phyloP scores from a whole-genome alignment of 2,797 vertebrate genomes.

The Tadarida brasiliensis region DNA sequence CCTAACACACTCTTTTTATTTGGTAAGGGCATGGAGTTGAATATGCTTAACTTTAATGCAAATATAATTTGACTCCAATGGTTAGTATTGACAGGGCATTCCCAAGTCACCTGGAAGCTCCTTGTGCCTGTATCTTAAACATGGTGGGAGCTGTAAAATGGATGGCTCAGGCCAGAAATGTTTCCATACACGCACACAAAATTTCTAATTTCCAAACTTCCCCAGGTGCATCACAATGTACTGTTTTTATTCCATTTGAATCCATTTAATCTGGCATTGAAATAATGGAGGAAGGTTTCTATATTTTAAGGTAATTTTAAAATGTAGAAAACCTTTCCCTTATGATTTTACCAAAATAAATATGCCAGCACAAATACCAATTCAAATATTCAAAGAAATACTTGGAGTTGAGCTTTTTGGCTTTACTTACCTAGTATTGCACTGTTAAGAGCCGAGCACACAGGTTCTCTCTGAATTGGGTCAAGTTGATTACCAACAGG shows the following conservation, averaged over 20 bases:
- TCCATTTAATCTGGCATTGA: not conserved
- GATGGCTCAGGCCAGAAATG: not conserved
- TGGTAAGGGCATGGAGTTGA: not conserved
- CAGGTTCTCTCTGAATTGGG: conserved; percentile 98
- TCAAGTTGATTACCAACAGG: conserved; percentile 98
- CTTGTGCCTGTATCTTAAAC: not conserved
- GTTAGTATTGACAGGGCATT: not conserved
- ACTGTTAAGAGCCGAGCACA: conserved; percentile 99
- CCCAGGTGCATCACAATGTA: not conserved
- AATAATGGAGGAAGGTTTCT: not conserved
- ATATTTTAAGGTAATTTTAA: not conserved
- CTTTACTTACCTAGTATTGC: conserved; percentile 96
- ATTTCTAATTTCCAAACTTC: not conserved
- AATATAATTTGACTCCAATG: not conserved
- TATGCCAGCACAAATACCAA: not conserved
- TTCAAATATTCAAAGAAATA: not conserved
- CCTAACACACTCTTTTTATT: not conserved
- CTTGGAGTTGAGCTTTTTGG: not conserved
- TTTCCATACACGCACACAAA: not conserved
- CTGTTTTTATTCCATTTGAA: not conserved
- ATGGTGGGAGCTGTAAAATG: rapidly evolving
- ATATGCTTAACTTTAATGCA: not conserved
- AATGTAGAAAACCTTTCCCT: not conserved
- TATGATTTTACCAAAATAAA: conserved; percentile 33
- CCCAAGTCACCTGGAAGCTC: not conserved